Evolutionary conservation across 2,113 vertebrate genomes (phyloP).

Genomic region (Sialia sialis): DNA sequence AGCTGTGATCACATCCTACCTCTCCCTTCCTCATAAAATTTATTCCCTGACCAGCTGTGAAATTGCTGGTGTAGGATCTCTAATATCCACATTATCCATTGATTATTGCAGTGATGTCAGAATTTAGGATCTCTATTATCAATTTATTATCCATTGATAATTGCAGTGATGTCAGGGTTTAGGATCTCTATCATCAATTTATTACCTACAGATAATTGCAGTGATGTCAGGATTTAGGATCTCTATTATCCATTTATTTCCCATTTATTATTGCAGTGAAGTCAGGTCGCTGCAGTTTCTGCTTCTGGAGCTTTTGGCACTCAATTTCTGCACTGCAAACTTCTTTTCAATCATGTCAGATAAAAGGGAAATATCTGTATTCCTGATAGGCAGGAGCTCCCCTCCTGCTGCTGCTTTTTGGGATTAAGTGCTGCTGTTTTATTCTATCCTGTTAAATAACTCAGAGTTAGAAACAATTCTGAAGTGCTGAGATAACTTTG

Average conservation of each 20-base stretch:
- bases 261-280: background rate
- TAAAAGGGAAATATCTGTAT: background rate
- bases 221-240: background rate
- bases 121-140: too few relatives aligned
- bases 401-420: background rate
- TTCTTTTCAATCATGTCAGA: background rate
- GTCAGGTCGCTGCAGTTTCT: background rate
- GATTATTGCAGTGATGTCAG: background rate
- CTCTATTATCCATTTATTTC: fast-evolving
- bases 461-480: background rate
- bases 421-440: background rate
- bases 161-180: too few relatives aligned
- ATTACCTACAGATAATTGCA: too few relatives aligned
- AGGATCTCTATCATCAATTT: background rate
- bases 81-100: background rate
- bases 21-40: fast-evolving
- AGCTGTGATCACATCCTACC: background rate
- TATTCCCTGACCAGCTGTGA: background rate
- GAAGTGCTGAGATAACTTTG: background rate
- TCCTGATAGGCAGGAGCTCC: background rate
- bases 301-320: background rate
- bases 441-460: background rate
- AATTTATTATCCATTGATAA: too few relatives aligned
- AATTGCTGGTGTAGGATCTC: background rate
- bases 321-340: background rate